These are phyloP conservation scores for Clarias macrocephalus DNA, from an alignment of 2,113 vertebrate genomes.

Conservation along the genomic window DNA sequence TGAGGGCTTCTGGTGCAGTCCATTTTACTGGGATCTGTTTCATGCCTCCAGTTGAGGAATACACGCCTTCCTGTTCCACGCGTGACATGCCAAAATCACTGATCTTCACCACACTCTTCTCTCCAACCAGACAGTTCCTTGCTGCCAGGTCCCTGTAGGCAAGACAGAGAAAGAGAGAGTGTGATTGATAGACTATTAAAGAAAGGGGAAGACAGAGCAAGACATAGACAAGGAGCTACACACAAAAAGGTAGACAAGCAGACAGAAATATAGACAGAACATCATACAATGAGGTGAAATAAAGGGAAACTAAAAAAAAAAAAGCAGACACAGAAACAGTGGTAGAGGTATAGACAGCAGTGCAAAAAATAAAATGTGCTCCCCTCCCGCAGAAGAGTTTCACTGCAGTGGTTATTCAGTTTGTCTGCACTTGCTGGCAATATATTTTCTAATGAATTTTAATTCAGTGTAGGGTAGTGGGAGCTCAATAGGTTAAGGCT, in stretches of 20 bases:
- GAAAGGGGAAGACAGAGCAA: background rate
- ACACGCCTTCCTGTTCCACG: conserved; percentile 87
- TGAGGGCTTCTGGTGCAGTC: conserved; percentile 94
- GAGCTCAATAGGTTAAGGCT: too few species aligned
- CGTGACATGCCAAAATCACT: conserved; percentile 99
- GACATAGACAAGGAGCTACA: background rate
- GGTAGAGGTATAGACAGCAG: background rate
- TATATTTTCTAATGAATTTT: background rate
- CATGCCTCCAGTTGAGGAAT: conserved; percentile 84
- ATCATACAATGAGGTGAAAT: background rate
- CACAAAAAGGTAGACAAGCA: background rate
- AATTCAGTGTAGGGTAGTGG: too few species aligned
- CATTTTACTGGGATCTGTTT: conserved; percentile 95
- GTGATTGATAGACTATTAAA: conserved; percentile 14
- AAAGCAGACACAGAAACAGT: background rate
- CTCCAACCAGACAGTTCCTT: conserved; percentile 92
- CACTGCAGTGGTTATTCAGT: background rate
- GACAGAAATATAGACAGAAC: background rate
- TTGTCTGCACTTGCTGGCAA: background rate
- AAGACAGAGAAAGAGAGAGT: background rate
- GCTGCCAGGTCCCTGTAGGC: conserved; percentile 88
- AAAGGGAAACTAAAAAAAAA: background rate
- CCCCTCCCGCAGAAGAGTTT: background rate
- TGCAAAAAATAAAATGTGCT: background rate
- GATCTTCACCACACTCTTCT: conserved; percentile 88